Conservation (phyloP, 1,140 invertebrate genomes). For the Archivesica marissinica region DNA sequence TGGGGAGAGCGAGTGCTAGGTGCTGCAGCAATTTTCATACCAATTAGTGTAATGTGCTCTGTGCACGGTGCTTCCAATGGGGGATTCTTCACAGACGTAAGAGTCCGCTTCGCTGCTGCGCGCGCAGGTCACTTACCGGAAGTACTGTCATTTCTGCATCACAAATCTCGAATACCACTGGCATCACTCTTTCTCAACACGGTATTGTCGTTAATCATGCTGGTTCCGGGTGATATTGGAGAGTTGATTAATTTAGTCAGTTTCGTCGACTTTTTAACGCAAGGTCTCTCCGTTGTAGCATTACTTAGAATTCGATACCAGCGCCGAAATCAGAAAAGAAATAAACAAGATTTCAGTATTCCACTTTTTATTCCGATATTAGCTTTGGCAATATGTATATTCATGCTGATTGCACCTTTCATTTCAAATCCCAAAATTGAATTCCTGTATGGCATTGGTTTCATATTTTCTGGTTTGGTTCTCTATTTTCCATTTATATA, state of each 20-base stretch:
- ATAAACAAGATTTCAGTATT: conserved; percentile 2
- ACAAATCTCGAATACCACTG: conserved; percentile 23
- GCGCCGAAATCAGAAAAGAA: not conserved
- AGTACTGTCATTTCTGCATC: conserved; percentile 39
- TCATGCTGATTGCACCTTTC: conserved; percentile 32
- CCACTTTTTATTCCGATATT: conserved; percentile 6
- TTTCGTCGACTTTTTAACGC: conserved; percentile 15
- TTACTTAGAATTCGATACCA: conserved; percentile 12
- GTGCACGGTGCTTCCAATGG: conserved; percentile 37
- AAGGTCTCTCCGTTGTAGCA: not conserved
- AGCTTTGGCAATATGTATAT: conserved; percentile 20
- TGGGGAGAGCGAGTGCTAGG: conserved; percentile 23
- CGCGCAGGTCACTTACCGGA: conserved; percentile 53
- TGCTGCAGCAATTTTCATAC: conserved; percentile 13
- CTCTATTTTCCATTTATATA: conserved; percentile 48
- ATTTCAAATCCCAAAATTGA: conserved; percentile 35
- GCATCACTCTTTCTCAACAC: conserved; percentile 23
- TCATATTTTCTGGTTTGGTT: conserved; percentile 15
- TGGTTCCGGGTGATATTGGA: conserved; percentile 15
- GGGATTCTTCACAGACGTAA: conserved; percentile 17
- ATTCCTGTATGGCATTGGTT: conserved; percentile 34
- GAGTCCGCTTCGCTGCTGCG: conserved; percentile 34
- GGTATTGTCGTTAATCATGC: not conserved
- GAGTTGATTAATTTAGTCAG: conserved; percentile 18
- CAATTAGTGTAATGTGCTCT: conserved; percentile 27